A percentile compares a stretch with the other conserved stretches of the same genome.
Evolutionary conservation across 2,113 vertebrate genomes (phyloP).

Genomic region (Mugil cephalus): DNA sequence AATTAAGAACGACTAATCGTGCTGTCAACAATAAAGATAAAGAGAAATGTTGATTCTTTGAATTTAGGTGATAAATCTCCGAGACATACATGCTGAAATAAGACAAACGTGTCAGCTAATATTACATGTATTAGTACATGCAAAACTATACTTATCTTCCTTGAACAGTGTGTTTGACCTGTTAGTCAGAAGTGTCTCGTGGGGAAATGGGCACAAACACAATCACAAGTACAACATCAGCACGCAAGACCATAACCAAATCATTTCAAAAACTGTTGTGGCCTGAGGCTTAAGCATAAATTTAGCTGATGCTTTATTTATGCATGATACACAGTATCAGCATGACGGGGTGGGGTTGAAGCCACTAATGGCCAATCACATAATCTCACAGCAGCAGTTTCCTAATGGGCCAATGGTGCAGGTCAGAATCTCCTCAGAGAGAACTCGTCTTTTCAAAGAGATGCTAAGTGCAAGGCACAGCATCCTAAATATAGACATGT

Average conservation of each 20-base stretch:
- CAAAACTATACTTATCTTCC: too few relatives aligned
- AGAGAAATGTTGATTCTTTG: too few relatives aligned
- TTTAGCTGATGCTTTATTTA: slow-evolving; percentile 6
- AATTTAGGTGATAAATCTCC: too few relatives aligned
- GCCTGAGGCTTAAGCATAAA: not conserved
- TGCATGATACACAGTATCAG: slow-evolving; percentile 23
- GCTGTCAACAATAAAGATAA: too few relatives aligned
- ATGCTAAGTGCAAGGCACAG: not conserved
- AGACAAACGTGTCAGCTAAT: too few relatives aligned
- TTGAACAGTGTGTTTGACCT: too few relatives aligned
- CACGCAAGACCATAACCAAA: not conserved
- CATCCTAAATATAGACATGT: slow-evolving; percentile 28
- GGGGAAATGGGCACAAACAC: not conserved
- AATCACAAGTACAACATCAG: slow-evolving; percentile 2
- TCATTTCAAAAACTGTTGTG: slow-evolving; percentile 6
- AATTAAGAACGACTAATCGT: too few relatives aligned
- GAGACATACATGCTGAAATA: too few relatives aligned
- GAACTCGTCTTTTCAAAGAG: not conserved
- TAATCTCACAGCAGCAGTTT: slow-evolving; percentile 22
- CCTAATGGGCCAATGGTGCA: slow-evolving; percentile 13
- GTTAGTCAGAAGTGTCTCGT: not conserved
- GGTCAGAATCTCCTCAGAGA: slow-evolving; percentile 5
- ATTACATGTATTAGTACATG: too few relatives aligned
- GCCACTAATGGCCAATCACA: slow-evolving; percentile 24
- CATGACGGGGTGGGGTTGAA: slow-evolving; percentile 1